Percentiles rank a stretch among this genome's conserved stretches.
Conservation (phyloP, 2,888 invertebrate species). For the Cataglyphis altisquamis region DNA sequence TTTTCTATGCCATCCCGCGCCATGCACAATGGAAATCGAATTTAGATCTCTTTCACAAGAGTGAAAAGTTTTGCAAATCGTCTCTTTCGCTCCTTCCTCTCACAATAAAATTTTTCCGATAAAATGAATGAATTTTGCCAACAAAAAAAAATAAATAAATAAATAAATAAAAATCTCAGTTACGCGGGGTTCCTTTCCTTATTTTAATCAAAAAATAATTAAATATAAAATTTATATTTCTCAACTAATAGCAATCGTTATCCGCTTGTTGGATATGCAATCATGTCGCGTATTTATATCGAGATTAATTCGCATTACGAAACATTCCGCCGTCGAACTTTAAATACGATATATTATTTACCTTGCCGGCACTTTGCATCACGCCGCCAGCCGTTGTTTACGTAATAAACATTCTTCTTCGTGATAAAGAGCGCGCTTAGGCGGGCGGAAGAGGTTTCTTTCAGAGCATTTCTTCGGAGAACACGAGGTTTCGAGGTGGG, state of each 20-base stretch:
- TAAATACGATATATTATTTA: constrained; percentile 41
- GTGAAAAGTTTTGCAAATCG: too few species aligned
- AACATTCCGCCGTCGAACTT: constrained; percentile 44
- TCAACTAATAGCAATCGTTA: not conserved
- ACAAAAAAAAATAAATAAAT: not conserved
- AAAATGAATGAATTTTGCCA: not conserved
- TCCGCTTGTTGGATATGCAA: not conserved
- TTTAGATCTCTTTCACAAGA: not conserved
- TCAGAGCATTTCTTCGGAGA: constrained; percentile 55
- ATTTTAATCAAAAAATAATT: not conserved
- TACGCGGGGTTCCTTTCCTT: not conserved
- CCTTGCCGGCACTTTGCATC: constrained; percentile 36
- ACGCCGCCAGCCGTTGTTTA: constrained; percentile 45
- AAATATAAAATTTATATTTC: not conserved
- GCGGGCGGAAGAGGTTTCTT: constrained; percentile 56
- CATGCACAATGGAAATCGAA: not conserved
- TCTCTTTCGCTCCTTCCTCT: not conserved
- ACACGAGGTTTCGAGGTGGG: constrained; percentile 55
- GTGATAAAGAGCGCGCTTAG: constrained; percentile 57
- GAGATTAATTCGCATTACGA: constrained; percentile 39
- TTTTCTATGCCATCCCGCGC: not conserved
- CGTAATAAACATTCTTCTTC: constrained; percentile 57
- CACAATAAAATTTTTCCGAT: not conserved
- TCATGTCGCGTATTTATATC: constrained; percentile 5
- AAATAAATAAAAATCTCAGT: not conserved